These are phyloP conservation scores for Netelia fuscicornis DNA, from an alignment of 2,888 invertebrate genomes.

Conservation along the genomic window DNA sequence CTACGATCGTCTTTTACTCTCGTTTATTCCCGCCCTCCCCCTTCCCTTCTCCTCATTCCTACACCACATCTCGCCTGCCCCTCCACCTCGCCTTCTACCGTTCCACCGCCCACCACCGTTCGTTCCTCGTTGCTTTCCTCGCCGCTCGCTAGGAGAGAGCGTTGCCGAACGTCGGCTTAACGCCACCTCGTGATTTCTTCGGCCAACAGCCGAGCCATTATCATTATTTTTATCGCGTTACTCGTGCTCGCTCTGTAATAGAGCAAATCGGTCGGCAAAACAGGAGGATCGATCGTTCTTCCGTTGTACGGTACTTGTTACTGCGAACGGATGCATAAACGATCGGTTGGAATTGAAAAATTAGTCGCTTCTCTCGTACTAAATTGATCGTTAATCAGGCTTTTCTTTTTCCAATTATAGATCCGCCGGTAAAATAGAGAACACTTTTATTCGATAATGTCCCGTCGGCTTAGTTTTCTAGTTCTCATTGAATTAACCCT, in stretches of 20 bases:
- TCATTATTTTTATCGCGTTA: slow-evolving; percentile 19
- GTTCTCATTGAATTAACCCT: not conserved
- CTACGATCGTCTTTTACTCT: slow-evolving; percentile 58
- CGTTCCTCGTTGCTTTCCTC: not conserved
- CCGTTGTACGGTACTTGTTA: no score
- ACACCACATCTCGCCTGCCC: not conserved
- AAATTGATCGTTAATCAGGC: not conserved
- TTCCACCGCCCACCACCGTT: not conserved
- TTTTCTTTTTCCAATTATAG: not conserved
- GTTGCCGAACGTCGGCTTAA: slow-evolving; percentile 28
- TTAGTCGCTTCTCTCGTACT: not conserved
- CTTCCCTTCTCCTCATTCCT: not conserved
- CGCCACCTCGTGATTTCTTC: slow-evolving; percentile 59
- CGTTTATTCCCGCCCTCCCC: slow-evolving; percentile 6
- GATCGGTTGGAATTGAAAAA: not conserved
- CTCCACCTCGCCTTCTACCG: not conserved
- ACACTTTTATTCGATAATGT: not conserved
- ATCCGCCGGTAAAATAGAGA: not conserved
- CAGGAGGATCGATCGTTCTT: not conserved
- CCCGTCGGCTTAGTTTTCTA: not conserved
- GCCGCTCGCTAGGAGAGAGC: not conserved
- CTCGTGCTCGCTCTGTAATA: not conserved
- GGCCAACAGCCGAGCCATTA: slow-evolving; percentile 21
- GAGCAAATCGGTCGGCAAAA: slow-evolving; percentile 15
- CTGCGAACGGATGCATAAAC: no score